Percentiles rank a stretch among this genome's conserved stretches.
Evolutionary conservation across 2,113 vertebrate species (phyloP).

Genomic region (Varanus komodoensis): DNA sequence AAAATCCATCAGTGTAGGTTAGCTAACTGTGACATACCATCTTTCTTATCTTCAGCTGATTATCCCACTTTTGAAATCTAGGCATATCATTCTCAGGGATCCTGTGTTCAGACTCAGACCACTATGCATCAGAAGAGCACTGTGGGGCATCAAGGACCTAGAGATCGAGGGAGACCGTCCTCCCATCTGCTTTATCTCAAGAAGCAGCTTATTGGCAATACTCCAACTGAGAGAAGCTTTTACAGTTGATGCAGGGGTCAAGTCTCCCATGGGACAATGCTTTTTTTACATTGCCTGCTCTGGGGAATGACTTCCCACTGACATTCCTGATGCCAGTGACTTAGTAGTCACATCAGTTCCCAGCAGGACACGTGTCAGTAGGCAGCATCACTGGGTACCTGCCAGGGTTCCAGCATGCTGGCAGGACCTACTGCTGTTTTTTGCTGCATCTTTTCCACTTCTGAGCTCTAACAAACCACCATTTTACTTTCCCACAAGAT

Average conservation of each 20-base stretch:
- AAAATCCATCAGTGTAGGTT: slow-evolving; percentile 30
- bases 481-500: too few relatives aligned
- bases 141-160: not conserved
- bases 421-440: too few relatives aligned
- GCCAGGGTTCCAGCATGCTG: too few relatives aligned
- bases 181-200: not conserved
- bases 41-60: not conserved
- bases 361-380: too few relatives aligned
- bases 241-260: not conserved
- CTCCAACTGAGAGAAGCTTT: not conserved
- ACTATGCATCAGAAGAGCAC: not conserved
- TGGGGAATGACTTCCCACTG: not conserved
- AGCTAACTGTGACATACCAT: not conserved
- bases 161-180: not conserved
- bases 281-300: not conserved
- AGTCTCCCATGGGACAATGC: not conserved
- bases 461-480: not conserved
- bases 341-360: not conserved
- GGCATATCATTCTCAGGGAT: not conserved
- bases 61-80: not conserved
- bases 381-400: too few relatives aligned
- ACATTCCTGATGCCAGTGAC: not conserved
- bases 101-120: not conserved
- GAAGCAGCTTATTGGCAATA: not conserved
- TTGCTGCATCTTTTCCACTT: too few relatives aligned